These are phyloP conservation scores for Eupeodes corollae DNA, from an alignment of 1,140 invertebrate species.

Conservation along the genomic window DNA sequence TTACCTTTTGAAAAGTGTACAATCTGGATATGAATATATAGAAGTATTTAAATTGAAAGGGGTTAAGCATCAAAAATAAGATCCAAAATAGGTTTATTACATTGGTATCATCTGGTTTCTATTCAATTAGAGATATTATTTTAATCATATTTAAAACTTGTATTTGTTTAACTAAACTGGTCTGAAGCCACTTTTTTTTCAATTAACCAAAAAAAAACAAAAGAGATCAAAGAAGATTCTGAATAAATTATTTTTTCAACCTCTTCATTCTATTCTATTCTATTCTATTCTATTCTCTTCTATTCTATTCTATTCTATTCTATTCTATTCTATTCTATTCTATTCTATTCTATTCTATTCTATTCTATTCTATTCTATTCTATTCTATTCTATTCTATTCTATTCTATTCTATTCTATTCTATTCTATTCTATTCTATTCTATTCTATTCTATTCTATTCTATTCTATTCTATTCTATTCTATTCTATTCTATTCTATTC, in stretches of 20 bases:
- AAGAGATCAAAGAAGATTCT: too few species aligned
- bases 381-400: slow-evolving; percentile 4
- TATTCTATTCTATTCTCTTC: slow-evolving; percentile 3
- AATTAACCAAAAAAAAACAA: too few species aligned
- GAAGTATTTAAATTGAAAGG: too few species aligned
- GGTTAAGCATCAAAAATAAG: too few species aligned
- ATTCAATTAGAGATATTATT: too few species aligned
- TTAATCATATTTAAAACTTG: too few species aligned
- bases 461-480: neutral
- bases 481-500: slow-evolving; percentile 2
- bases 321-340: slow-evolving; percentile 3
- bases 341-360: slow-evolving; percentile 4
- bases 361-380: slow-evolving; percentile 4
- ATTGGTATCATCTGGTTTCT: too few species aligned
- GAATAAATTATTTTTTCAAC: neutral
- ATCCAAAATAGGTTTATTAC: too few species aligned
- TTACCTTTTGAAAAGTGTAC: too few species aligned
- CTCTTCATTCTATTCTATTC: slow-evolving; percentile 2
- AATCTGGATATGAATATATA: too few species aligned
- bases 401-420: slow-evolving; percentile 4
- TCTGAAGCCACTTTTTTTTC: too few species aligned
- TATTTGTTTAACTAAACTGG: too few species aligned
- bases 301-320: slow-evolving; percentile 3
- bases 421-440: neutral
- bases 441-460: neutral